A percentile compares a stretch with the other conserved stretches of the same genome.
Evolutionary conservation across 2,888 invertebrate species (phyloP).

Genomic region (Chrysotoxum bicinctum): DNA sequence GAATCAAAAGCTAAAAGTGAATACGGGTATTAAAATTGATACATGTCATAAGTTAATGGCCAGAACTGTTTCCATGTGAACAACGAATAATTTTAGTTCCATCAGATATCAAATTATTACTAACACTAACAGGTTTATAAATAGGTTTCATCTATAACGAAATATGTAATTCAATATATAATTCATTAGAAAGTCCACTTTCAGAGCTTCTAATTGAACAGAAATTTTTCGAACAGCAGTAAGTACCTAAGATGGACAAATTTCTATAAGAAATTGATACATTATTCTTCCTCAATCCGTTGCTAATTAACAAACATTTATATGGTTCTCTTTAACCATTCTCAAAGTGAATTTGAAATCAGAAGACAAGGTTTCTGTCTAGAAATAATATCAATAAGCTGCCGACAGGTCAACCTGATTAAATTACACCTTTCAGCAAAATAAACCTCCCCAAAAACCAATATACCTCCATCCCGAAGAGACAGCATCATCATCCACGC

Average conservation of each 20-base stretch:
- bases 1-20: neutral
- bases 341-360: neutral
- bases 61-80: neutral
- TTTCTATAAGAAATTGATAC: conserved; percentile 13
- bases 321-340: neutral
- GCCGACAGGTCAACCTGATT: conserved; percentile 25
- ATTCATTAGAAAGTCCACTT: conserved; percentile 44
- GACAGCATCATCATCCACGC: neutral
- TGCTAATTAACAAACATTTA: conserved; percentile 40
- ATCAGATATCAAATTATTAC: neutral
- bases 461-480: neutral
- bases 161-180: conserved; percentile 48
- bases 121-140: neutral
- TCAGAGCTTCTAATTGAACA: neutral
- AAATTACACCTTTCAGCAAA: conserved; percentile 26
- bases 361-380: conserved; percentile 7
- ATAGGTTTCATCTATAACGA: neutral
- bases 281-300: conserved; percentile 11
- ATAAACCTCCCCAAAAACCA: neutral
- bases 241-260: conserved; percentile 4
- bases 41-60: neutral
- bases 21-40: neutral
- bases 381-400: conserved; percentile 53
- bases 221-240: too few relatives aligned
- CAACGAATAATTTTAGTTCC: neutral